Base-by-base conservation (phyloP, 2,113 vertebrate species). In the Kryptolebias marmoratus region DNA sequence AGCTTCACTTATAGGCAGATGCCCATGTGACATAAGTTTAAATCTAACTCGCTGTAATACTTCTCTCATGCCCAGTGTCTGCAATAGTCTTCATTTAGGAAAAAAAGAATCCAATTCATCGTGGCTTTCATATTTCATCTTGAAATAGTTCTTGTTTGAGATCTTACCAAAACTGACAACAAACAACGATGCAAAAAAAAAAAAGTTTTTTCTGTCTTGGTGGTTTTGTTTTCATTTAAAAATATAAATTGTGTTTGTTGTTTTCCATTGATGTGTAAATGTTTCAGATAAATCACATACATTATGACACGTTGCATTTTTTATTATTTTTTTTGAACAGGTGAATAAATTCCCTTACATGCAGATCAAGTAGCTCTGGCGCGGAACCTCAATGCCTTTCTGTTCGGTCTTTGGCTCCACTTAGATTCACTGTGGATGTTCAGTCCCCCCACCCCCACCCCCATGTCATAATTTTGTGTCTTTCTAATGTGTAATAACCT, bases 281-380 rank as follows among this genome's bases (percentile, higher is more conserved):
- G 60, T 73, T 62, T 73, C 52, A 32, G 31, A 72, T 73, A 30
- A 67, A 66, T 12, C 69, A 66, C 47, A 70, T 67, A 53, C 49
- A 64, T 13, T 61, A 28, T 42, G 58, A 59, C 64, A 70, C 28
- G 52, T 65, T 36, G n/a, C 27, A 65, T 28, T 57, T 44, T 49
- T 78, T 86, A 16, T 12, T 76, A 66, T 87, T 49, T 64, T 73
- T 30, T 48, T 64, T 55, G 15, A 58, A 83, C 63, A 45, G 68
- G 64, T 77, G 45, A 78, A 86, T 82, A 76, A 63, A 86, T 61
- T 49, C 42, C 32, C 49, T 65, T 45, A 72, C 81, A 71, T 64
- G 48, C 84, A 84, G 77, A 82, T 74, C 50, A 80, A 80, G 86
- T 83, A 89, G 88, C 83, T 82, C 62, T 68, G 58, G 50, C 77